Percentiles rank a stretch among this genome's conserved stretches.
Evolutionary conservation across 2,888 invertebrate species (phyloP).

Genomic region (Blomia tropicalis): DNA sequence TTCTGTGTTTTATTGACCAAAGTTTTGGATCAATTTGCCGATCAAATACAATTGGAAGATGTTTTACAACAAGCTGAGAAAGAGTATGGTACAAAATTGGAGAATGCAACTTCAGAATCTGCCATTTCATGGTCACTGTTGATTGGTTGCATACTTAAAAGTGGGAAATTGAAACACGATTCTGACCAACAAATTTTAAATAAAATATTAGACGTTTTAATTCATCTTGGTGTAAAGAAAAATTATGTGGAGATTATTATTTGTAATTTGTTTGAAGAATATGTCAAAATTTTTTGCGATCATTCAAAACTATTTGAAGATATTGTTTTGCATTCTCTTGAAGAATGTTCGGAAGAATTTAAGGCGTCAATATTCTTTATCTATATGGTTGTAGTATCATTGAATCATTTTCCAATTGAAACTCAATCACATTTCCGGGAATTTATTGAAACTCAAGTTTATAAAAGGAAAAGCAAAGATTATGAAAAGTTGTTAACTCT

Average conservation of each 20-base stretch:
- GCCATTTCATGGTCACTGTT: conserved; percentile 21
- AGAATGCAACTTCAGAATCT: conserved; percentile 11
- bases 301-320: neutral
- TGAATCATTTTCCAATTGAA: neutral
- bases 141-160: conserved; percentile 16
- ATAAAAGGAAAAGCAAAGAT: conserved; percentile 9
- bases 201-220: conserved; percentile 6
- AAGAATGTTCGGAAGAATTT: neutral
- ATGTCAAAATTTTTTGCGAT: neutral
- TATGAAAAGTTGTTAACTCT: conserved; percentile 17
- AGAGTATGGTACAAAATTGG: conserved; percentile 22
- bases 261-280: conserved; percentile 10
- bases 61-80: conserved; percentile 22
- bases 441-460: neutral
- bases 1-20: conserved; percentile 40
- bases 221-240: conserved; percentile 12
- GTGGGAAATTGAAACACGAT: neutral
- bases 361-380: neutral
- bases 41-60: conserved; percentile 35
- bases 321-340: neutral
- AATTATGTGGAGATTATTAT: conserved; percentile 20
- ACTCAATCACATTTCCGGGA: neutral
- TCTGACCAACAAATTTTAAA: neutral
- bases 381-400: neutral
- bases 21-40: conserved; percentile 39